These are phyloP conservation scores for Cydia fagiglandana DNA, from an alignment of 1,140 invertebrate genomes.

Conservation along the genomic window DNA sequence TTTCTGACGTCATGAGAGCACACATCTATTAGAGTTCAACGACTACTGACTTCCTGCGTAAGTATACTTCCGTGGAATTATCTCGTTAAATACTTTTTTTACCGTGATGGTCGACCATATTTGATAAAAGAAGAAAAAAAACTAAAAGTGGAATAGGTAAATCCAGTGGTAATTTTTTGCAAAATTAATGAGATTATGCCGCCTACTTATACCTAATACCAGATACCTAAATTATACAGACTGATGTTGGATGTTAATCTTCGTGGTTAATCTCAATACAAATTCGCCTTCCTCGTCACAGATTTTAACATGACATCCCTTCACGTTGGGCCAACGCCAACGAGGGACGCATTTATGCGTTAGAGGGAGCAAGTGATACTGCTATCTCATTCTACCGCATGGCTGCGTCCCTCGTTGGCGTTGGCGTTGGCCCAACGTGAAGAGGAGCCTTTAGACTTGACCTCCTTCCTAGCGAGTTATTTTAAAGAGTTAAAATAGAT, in stretches of 20 bases:
- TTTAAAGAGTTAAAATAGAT: no score
- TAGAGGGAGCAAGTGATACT: no score
- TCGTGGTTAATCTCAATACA: not conserved
- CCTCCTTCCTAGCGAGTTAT: no score
- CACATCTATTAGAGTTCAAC: constrained; percentile 21
- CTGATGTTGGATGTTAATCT: no score
- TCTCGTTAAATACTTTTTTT: not conserved
- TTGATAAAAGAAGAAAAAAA: not conserved
- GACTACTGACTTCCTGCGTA: constrained; percentile 27
- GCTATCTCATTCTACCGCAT: no score
- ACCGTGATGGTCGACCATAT: not conserved
- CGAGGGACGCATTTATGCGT: no score
- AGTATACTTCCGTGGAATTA: constrained; percentile 4
- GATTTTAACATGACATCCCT: not conserved
- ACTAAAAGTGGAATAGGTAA: not conserved
- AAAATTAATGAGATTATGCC: not conserved
- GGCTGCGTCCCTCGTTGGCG: no score
- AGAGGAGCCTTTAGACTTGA: no score
- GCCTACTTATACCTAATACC: no score
- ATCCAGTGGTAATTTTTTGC: not conserved
- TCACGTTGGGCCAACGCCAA: no score
- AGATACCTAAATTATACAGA: not conserved
- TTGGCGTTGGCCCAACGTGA: no score
- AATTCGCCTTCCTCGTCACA: not conserved
- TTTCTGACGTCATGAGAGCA: constrained; percentile 15